Base-by-base conservation (phyloP, 2,888 invertebrate species). In the Eristalis intricaria region DNA sequence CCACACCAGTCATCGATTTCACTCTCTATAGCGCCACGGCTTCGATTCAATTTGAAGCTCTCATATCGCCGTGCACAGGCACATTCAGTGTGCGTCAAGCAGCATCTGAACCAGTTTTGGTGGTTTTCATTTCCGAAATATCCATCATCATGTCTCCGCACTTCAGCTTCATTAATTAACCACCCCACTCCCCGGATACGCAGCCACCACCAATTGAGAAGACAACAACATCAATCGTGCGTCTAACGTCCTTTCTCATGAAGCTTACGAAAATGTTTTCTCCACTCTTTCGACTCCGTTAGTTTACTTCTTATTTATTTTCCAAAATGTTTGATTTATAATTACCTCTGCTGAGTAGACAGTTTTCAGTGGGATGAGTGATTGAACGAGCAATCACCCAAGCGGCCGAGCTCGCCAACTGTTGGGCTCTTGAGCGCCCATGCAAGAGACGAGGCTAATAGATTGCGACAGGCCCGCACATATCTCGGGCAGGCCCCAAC, bases 61-160 rank as follows among this genome's bases (percentile, higher is more conserved):
- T 4, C 23, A 29, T 70, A 5, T 38, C n/a, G 1, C 11, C 35
- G 35, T n/a, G 35, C 19, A 0, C 4, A 23, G n/a, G n/a, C n/a
- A n/a, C n/a, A n/a, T n/a, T n/a, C n/a, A n/a, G 8, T 50, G 43
- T 5, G 19, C n/a, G 19, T 5, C 50, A 19, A 19, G 50, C 19
- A 19, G 50, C 19, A 19, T 50, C 71, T 63, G 43, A 58, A 81
- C 76, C 43, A 74, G 50, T 64, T 60, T 82, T 64, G 32, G 60
- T 23, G 68, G 60, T 29, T 60, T 29, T 26, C 63, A 79, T 87
- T 87, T 84, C 86, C 84, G 64, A 87, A 75, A 75, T 73, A 87
- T 87, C 75, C 74, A 87, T 87, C 83, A 87, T 84, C 86, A 40
- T 71, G 75, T 74, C 83, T 87, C 78, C 58, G 56, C 79, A 71